These are phyloP conservation scores for Brachionus sp. DNA, from an alignment of 1,140 invertebrate genomes.

Conservation along the genomic window DNA sequence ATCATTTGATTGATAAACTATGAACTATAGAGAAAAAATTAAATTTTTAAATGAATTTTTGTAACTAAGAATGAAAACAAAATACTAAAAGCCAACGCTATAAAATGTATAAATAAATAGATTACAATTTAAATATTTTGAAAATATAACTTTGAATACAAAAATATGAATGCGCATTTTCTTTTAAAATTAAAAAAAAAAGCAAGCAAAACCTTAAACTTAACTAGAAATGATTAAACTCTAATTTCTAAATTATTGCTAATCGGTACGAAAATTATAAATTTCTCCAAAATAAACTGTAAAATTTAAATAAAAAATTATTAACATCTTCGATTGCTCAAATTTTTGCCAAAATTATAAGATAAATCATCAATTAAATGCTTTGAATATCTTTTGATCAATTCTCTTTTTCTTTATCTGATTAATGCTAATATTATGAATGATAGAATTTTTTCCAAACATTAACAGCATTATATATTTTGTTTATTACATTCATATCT, in stretches of 20 bases:
- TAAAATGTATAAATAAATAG: not conserved
- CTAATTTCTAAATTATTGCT: not conserved
- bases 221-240: not conserved
- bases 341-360: not conserved
- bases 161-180: not conserved
- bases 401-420: conserved; percentile 1
- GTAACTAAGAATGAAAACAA: not conserved
- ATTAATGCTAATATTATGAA: conserved; percentile 19
- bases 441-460: not conserved
- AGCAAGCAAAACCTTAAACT: not conserved
- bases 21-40: too few species aligned
- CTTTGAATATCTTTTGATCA: not conserved
- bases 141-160: not conserved
- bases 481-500: not conserved
- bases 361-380: conserved; percentile 15
- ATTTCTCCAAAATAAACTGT: not conserved
- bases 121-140: not conserved
- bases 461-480: conserved; percentile 5
- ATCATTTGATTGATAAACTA: too few species aligned
- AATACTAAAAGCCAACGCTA: not conserved
- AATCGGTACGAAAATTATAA: not conserved
- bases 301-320: conserved; percentile 6
- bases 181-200: not conserved
- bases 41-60: not conserved
- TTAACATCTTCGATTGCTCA: not conserved